Conservation (phyloP, 2,113 vertebrate species). For the Thoracochromis brauschi region DNA sequence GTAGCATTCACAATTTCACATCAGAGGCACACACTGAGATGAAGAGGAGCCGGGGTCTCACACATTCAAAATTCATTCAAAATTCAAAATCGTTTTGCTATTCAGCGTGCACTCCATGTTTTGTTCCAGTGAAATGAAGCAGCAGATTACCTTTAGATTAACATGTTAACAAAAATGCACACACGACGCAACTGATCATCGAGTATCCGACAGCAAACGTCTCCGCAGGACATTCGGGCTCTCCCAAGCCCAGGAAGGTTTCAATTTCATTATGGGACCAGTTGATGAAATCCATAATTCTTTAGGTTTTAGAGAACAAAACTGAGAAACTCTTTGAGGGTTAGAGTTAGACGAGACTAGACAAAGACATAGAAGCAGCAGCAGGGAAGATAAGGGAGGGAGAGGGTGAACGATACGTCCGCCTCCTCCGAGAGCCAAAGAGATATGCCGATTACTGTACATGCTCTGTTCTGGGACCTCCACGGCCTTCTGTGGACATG, state of each 20-base stretch:
- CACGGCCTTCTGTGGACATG: not conserved
- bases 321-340: not conserved
- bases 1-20: slow-evolving; percentile 7
- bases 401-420: not conserved
- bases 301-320: not conserved
- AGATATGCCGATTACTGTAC: not conserved
- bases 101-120: not conserved
- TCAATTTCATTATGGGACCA: not conserved
- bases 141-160: not conserved
- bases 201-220: not conserved
- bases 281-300: not conserved
- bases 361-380: not conserved
- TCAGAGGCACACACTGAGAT: not conserved
- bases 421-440: not conserved
- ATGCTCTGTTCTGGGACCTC: not conserved
- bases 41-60: not conserved
- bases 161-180: fast-evolving
- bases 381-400: not conserved
- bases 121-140: not conserved
- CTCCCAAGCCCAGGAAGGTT: not conserved
- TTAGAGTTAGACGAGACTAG: not conserved
- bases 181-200: fast-evolving
- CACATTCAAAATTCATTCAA: not conserved
- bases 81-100: not conserved
- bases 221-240: fast-evolving